phyloP scores from a whole-genome alignment of 1,140 invertebrate genomes.

The Panulirus ornatus region DNA sequence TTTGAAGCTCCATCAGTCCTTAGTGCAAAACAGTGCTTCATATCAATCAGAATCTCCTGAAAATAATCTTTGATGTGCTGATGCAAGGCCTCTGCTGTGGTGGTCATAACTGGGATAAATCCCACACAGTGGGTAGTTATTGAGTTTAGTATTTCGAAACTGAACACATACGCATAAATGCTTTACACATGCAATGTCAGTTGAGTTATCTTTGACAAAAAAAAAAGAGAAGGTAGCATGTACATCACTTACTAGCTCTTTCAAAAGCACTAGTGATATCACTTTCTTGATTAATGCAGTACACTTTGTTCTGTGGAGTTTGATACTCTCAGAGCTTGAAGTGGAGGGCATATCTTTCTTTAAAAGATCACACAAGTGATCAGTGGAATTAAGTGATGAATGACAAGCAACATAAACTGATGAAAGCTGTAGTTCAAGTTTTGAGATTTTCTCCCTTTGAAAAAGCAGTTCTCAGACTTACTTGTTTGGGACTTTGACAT shows the following conservation, averaged over 20 bases:
- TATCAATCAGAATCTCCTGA: slow-evolving; percentile 20
- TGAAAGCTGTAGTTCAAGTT: too few species aligned
- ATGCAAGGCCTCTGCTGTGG: slow-evolving; percentile 25
- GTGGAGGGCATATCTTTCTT: slow-evolving; percentile 1
- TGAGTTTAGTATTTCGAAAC: not conserved
- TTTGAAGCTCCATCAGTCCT: slow-evolving; percentile 36
- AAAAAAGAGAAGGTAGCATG: not conserved
- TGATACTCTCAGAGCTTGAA: not conserved
- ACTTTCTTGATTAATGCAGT: too few species aligned
- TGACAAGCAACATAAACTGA: too few species aligned
- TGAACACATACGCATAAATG: not conserved
- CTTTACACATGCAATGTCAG: slow-evolving; percentile 1
- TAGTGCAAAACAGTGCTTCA: slow-evolving; percentile 17
- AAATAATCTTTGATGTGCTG: too few species aligned
- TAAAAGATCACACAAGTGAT: too few species aligned
- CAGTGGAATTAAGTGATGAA: too few species aligned
- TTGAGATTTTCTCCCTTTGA: too few species aligned
- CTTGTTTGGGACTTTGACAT: too few species aligned
- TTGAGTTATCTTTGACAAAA: too few species aligned
- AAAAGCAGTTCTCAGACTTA: too few species aligned
- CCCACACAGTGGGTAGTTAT: not conserved
- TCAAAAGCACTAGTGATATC: too few species aligned
- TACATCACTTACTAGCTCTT: not conserved
- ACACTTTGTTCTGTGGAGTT: too few species aligned
- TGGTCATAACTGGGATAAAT: not conserved